A percentile compares a stretch with the other conserved stretches of the same genome.
Conservation (phyloP, 2,888 invertebrate genomes). For the Diogma glabrata region DNA sequence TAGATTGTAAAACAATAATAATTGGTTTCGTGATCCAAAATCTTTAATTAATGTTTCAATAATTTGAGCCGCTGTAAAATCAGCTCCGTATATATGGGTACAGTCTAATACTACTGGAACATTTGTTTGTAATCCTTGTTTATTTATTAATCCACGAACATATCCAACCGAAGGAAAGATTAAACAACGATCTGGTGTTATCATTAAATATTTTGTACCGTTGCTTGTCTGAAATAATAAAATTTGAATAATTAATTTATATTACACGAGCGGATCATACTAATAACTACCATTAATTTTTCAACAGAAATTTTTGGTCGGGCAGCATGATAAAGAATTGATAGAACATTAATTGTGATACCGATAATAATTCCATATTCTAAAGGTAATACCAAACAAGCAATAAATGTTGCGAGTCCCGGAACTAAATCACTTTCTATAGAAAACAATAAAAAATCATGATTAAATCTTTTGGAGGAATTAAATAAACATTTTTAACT, state of each 20-base stretch:
- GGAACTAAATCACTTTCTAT: constrained; percentile 80
- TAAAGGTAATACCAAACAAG: constrained; percentile 69
- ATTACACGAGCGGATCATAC: no score
- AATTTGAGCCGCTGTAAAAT: constrained; percentile 76
- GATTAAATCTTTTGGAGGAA: background rate
- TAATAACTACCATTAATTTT: constrained; percentile 52
- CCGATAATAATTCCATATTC: constrained; percentile 83
- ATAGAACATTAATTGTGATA: constrained; percentile 68
- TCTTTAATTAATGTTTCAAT: constrained; percentile 63
- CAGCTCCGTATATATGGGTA: constrained; percentile 78
- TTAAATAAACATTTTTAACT: constrained; percentile 29
- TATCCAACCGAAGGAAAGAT: constrained; percentile 87
- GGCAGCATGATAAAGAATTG: constrained; percentile 79
- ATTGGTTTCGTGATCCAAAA: constrained; percentile 60
- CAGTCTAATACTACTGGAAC: constrained; percentile 77
- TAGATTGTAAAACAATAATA: constrained; percentile 68
- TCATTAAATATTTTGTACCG: constrained; percentile 65
- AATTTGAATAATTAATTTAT: no score
- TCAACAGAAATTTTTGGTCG: constrained; percentile 75
- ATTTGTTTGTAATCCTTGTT: constrained; percentile 57
- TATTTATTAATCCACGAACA: constrained; percentile 72
- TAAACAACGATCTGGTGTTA: constrained; percentile 78
- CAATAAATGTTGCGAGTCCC: constrained; percentile 71
- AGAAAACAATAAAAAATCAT: background rate
- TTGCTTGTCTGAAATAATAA: constrained; percentile 42